Base-by-base conservation (phyloP, 2,113 vertebrate species). In the Platanista minor region DNA sequence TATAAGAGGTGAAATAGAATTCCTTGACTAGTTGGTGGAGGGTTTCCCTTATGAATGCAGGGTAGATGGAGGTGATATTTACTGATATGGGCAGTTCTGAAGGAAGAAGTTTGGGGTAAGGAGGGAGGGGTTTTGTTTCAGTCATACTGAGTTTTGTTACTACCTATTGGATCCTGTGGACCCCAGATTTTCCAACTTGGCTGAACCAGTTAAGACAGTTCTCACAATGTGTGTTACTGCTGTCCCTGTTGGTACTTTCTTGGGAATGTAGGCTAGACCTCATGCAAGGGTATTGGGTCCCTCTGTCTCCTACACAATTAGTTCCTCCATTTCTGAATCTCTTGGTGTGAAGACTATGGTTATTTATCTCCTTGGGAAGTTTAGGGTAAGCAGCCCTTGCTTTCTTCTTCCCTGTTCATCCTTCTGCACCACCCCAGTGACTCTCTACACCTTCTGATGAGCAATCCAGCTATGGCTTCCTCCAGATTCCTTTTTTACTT, bases 21-120 rank as follows among this genome's bases (percentile, higher is more conserved):
- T 21, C 31, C 23, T 0, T 2, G 8, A 41, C 8, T 21, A 7
- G 2, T 8, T 25, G 33, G 23, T 8, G 7, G n/a, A 54, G 33
- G 13, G 1, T 75, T 75, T 84, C 75, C 5, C 0, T 54, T 8
- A 52, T 46, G n/a, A 57, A 31, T 13, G 0, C 8, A 33, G 18
- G n/a, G 17, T 41, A 3, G 31, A 27, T 54, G 41, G 54, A 78
- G 6, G 17, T 27, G 43, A 21, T 10, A 4, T 29, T 64, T 67
- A 64, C 27, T 57, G 17, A 36, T 25, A 25, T 2, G 41, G 36
- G 2, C 9, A 12, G 31, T 7, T 78, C 20, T 27, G 11, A 29
- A 88, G 31, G 54, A 46, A 36, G 82, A 43, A 80, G 49, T 12
- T 15, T 78, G 59, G 8, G 21, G 6, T 54, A 23, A 87, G 39